Conservation (phyloP, 2,888 invertebrate species). For the Noctua janthe region DNA sequence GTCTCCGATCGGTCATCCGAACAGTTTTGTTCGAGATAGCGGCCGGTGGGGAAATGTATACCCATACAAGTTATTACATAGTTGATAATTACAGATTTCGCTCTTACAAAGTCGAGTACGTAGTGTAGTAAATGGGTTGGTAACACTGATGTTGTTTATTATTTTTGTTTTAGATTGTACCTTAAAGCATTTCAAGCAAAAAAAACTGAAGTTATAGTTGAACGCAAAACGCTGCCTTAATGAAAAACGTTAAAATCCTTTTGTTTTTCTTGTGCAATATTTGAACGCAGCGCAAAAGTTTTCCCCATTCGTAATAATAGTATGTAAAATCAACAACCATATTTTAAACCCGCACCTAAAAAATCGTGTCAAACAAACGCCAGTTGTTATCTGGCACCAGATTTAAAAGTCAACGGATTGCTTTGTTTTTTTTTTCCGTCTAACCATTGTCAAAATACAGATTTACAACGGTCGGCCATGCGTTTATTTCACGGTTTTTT, state of each 20-base stretch:
- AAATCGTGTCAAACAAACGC: constrained; percentile 15
- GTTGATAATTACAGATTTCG: constrained; percentile 62
- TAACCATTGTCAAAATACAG: constrained; percentile 52
- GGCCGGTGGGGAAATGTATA: constrained; percentile 33
- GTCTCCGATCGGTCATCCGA: no score
- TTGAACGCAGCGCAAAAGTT: not conserved
- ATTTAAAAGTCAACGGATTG: constrained; percentile 33
- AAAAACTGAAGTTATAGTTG: not conserved
- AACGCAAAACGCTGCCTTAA: not conserved
- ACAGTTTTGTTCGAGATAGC: no score
- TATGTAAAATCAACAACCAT: not conserved
- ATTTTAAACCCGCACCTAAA: constrained; percentile 1
- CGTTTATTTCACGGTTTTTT: constrained; percentile 58
- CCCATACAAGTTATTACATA: constrained; percentile 56
- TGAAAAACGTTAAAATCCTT: no score
- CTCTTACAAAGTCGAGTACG: constrained; percentile 17
- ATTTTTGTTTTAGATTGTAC: constrained; percentile 17
- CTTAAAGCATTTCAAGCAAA: not conserved
- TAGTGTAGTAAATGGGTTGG: not conserved
- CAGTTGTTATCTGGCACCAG: constrained; percentile 9
- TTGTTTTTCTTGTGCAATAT: no score
- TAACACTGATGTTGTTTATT: constrained; percentile 11
- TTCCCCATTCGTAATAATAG: not conserved
- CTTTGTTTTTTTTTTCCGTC: constrained; percentile 21
- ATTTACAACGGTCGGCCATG: constrained; percentile 25